A percentile compares a stretch with the other conserved stretches of the same genome.
Conservation (phyloP, 2,888 invertebrate genomes). For the Beris morrisii region DNA sequence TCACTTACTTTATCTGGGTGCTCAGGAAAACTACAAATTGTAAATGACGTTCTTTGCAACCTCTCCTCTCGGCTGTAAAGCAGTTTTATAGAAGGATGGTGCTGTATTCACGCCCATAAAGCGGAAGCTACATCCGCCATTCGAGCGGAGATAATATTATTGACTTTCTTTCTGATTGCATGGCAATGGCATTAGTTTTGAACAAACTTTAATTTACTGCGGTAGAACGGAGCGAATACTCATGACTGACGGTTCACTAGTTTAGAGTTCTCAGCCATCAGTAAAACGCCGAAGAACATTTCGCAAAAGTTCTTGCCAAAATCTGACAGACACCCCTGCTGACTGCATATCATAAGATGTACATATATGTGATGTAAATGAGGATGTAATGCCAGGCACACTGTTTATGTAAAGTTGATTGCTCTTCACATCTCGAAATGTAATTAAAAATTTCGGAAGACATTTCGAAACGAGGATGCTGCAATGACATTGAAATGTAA, state of each 20-base stretch:
- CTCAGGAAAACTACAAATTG: constrained; percentile 38
- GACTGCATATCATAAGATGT: not conserved
- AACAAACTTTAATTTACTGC: constrained; percentile 25
- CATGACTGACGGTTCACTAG: constrained; percentile 2
- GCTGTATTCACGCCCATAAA: not conserved
- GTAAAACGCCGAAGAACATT: constrained; percentile 2
- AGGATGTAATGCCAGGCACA: constrained; percentile 2
- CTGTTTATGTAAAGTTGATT: constrained; percentile 24
- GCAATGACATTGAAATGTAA: not conserved
- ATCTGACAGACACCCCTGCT: not conserved
- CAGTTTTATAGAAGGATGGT: too few relatives aligned
- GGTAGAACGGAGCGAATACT: constrained; percentile 1
- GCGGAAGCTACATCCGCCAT: not conserved
- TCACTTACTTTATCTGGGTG: constrained; percentile 33
- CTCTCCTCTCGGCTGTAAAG: too few relatives aligned
- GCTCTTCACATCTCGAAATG: constrained; percentile 22
- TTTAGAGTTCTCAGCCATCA: too few relatives aligned
- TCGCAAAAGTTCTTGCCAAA: constrained; percentile 9
- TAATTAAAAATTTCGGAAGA: constrained; percentile 12
- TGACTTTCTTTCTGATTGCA: constrained; percentile 35
- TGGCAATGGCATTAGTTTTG: constrained; percentile 16
- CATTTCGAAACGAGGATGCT: not conserved
- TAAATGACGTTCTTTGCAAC: constrained; percentile 33
- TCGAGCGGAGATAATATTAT: constrained; percentile 25
- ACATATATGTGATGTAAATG: constrained; percentile 4